These are phyloP conservation scores for Aporophyla lueneburgensis DNA, from an alignment of 2,888 invertebrate genomes.

Conservation along the genomic window DNA sequence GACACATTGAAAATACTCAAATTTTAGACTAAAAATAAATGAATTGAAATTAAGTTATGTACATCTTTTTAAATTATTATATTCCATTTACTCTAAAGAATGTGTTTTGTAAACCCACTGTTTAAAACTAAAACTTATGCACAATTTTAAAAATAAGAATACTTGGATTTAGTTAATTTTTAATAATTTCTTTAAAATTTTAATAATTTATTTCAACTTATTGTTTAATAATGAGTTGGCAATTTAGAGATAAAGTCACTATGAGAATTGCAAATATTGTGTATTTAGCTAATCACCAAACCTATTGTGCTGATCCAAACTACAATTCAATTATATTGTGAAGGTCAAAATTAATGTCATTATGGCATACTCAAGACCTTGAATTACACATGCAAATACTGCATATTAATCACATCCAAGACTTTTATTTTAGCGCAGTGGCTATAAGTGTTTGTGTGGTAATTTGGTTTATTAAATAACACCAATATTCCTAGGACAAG, in stretches of 20 bases:
- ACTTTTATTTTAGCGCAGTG: not conserved
- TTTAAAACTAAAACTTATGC: slow-evolving; percentile 18
- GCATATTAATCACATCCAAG: not conserved
- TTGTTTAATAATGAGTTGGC: slow-evolving; percentile 21
- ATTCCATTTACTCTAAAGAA: slow-evolving; percentile 5
- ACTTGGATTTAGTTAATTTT: slow-evolving; percentile 36
- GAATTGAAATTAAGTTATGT: no score
- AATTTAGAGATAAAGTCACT: slow-evolving; percentile 30
- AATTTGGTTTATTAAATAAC: slow-evolving; percentile 29
- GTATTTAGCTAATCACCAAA: not conserved
- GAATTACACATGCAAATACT: slow-evolving; percentile 4
- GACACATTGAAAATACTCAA: slow-evolving; percentile 1
- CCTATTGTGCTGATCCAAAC: not conserved
- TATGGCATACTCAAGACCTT: slow-evolving; percentile 1
- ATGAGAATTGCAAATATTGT: slow-evolving; percentile 16
- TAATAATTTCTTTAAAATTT: slow-evolving; percentile 9
- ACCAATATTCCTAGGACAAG: slow-evolving; percentile 53
- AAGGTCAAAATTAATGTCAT: slow-evolving; percentile 35
- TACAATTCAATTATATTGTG: slow-evolving; percentile 1
- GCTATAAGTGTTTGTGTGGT: slow-evolving; percentile 8
- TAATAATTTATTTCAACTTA: slow-evolving; percentile 31
- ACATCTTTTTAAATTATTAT: not conserved
- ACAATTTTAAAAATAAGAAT: slow-evolving; percentile 53
- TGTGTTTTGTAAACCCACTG: slow-evolving; percentile 9
- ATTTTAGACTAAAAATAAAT: not conserved